phyloP scores from a whole-genome alignment of 2,113 vertebrate genomes.

The Alethe castanea region DNA sequence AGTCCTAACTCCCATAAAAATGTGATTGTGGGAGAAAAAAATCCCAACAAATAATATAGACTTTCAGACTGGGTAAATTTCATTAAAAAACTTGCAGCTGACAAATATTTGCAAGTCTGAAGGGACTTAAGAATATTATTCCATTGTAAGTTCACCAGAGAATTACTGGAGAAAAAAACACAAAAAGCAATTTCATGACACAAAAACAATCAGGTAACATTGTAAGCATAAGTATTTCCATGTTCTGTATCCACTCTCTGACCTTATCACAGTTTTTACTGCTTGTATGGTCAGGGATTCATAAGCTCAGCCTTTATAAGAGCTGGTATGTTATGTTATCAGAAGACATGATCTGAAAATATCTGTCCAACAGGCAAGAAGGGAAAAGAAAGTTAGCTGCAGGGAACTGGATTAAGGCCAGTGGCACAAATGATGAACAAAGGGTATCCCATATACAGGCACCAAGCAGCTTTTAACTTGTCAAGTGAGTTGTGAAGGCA shows the following conservation, averaged over 20 bases:
- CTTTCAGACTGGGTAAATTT: background rate
- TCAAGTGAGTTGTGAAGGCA: background rate
- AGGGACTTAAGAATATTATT: background rate
- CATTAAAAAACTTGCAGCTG: background rate
- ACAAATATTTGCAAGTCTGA: constrained; percentile 11
- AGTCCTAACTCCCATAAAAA: background rate
- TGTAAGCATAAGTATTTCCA: background rate
- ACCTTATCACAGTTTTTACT: background rate
- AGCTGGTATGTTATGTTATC: background rate
- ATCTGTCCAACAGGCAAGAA: background rate
- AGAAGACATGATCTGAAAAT: constrained; percentile 20
- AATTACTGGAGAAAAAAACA: background rate
- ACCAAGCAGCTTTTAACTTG: background rate
- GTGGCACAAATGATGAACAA: background rate
- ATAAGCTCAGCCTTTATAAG: background rate
- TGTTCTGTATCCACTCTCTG: background rate
- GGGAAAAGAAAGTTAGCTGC: constrained; percentile 13
- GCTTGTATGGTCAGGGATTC: background rate
- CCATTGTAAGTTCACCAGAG: background rate
- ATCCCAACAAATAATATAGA: background rate
- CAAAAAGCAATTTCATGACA: background rate
- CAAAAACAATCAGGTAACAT: background rate
- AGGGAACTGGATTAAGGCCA: constrained; percentile 16
- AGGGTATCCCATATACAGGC: background rate
- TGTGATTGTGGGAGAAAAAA: background rate